phyloP scores from a whole-genome alignment of 2,113 vertebrate genomes.

The Hippotragus niger region DNA sequence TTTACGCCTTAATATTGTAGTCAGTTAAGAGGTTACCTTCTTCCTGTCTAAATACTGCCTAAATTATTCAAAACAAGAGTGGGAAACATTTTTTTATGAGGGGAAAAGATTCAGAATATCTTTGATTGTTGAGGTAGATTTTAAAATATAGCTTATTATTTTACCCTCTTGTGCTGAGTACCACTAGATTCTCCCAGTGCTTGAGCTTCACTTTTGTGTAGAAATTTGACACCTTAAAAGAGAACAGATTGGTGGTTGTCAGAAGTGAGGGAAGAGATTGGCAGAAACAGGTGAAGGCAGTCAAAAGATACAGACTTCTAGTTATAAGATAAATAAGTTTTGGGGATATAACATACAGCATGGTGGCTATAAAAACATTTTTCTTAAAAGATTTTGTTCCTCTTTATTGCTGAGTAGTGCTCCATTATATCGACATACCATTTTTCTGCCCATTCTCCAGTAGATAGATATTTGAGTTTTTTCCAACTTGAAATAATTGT shows the following conservation, averaged over 20 bases:
- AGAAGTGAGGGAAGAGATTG: not conserved
- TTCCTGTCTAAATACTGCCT: not conserved
- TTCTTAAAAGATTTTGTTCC: not conserved
- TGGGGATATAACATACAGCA: not conserved
- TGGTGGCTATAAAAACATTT: not conserved
- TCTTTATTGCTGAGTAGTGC: not conserved
- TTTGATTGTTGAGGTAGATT: constrained; percentile 1
- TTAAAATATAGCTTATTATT: not conserved
- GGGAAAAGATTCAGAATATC: not conserved
- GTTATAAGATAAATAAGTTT: not conserved
- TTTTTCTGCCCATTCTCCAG: not conserved
- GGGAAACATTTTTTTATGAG: not conserved
- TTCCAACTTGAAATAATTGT: not conserved
- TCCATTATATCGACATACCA: not conserved
- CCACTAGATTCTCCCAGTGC: not conserved
- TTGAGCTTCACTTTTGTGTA: not conserved
- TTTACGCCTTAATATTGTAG: constrained; percentile 44
- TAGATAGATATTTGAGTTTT: not conserved
- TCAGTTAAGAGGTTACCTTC: constrained; percentile 47
- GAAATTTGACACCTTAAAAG: not conserved
- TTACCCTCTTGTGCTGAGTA: not conserved
- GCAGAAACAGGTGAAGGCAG: not conserved
- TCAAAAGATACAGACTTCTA: not conserved
- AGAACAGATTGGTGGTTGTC: not conserved
- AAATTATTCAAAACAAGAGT: not conserved